phyloP scores from a whole-genome alignment of 2,888 invertebrate genomes.

The Scelioninae gen. 1 region DNA sequence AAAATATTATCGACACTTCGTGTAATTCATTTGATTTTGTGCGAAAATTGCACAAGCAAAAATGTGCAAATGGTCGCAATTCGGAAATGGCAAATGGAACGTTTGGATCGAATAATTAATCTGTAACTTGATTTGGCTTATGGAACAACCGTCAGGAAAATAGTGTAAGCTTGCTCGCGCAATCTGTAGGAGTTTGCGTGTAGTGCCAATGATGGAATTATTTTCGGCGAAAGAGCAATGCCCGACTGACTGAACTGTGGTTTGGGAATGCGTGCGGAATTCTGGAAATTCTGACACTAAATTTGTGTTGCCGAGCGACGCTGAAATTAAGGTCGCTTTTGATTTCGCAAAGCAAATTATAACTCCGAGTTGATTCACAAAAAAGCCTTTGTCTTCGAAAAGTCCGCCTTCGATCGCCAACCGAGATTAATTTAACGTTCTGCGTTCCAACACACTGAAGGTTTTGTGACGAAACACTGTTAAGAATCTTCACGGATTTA shows the following conservation, averaged over 20 bases:
- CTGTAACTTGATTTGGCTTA: neutral
- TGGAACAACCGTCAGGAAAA: neutral
- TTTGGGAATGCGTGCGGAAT: conserved; percentile 65
- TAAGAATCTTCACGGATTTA: conserved; percentile 2
- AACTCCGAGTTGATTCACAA: conserved; percentile 8
- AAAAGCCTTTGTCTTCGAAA: conserved; percentile 38
- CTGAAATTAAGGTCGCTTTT: conserved; percentile 51
- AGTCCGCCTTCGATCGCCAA: conserved; percentile 14
- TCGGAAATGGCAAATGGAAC: neutral
- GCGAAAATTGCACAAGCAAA: neutral
- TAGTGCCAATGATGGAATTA: conserved; percentile 68
- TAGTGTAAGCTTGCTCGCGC: neutral
- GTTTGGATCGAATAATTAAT: neutral
- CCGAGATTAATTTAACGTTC: conserved; percentile 25
- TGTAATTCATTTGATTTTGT: neutral
- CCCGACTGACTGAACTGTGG: conserved; percentile 62
- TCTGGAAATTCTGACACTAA: conserved; percentile 60
- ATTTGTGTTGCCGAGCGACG: conserved; percentile 48
- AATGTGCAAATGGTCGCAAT: neutral
- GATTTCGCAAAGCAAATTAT: conserved; percentile 37
- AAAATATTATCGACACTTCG: neutral
- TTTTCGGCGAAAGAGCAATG: conserved; percentile 70
- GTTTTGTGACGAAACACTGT: conserved; percentile 3
- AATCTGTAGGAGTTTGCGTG: conserved; percentile 40
- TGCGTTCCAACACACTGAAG: neutral